Evolutionary conservation across 2,113 vertebrate species (phyloP).

Genomic region (Propithecus coquereli): DNA sequence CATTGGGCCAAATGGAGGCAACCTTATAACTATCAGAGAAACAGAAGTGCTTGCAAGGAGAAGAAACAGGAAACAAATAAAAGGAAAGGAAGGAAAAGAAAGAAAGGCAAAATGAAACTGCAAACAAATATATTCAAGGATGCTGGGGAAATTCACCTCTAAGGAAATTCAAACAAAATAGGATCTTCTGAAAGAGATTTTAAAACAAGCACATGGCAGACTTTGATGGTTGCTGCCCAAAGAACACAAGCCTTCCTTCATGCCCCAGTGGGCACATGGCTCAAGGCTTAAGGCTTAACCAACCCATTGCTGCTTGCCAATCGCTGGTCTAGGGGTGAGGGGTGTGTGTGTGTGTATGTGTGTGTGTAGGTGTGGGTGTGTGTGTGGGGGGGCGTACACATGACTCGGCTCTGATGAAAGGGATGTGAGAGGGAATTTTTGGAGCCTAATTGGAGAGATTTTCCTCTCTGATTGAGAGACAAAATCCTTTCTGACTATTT

Average conservation of each 20-base stretch:
- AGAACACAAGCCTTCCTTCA: rapidly evolving
- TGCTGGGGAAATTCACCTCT: neutral
- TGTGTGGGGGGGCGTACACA: rapidly evolving
- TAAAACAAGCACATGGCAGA: neutral
- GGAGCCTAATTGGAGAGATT: neutral
- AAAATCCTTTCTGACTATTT: neutral
- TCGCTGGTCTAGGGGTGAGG: too few relatives aligned
- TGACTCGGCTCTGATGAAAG: neutral
- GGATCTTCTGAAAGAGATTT: neutral
- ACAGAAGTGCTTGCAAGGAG: neutral
- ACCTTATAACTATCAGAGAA: neutral
- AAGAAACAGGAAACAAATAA: neutral
- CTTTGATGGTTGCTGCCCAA: neutral
- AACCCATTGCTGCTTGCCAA: neutral
- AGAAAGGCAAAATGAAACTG: neutral
- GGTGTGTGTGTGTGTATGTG: neutral
- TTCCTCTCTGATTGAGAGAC: neutral
- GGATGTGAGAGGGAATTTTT: neutral
- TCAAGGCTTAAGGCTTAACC: neutral
- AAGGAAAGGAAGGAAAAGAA: neutral
- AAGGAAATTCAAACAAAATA: neutral
- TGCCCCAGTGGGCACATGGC: neutral
- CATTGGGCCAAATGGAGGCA: neutral
- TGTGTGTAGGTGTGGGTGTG: neutral
- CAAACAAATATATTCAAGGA: neutral